Percentiles rank a stretch among this genome's conserved stretches.
phyloP scores from a whole-genome alignment of 2,888 invertebrate genomes.

The Apotomis capreana region DNA sequence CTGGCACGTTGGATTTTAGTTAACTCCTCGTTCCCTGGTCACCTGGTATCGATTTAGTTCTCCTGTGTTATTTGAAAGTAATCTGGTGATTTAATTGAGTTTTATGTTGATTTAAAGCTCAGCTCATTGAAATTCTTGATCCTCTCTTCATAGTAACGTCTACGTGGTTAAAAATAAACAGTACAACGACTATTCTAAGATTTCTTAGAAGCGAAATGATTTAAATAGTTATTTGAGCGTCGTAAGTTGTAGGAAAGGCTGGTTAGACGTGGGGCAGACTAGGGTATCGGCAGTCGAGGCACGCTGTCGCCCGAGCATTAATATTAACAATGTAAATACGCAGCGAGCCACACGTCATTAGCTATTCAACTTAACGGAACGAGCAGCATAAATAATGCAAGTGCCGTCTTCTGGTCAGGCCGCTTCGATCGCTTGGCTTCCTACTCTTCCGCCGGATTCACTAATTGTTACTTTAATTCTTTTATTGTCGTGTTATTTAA shows the following conservation, averaged over 20 bases:
- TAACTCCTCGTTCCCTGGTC: slow-evolving; percentile 32
- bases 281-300: slow-evolving; percentile 47
- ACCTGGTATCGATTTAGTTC: slow-evolving; percentile 26
- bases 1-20: slow-evolving; percentile 31
- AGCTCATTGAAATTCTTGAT: slow-evolving; percentile 34
- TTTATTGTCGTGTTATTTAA: slow-evolving; percentile 63
- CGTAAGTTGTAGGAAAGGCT: slow-evolving; percentile 34
- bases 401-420: slow-evolving; percentile 57
- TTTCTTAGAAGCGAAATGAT: slow-evolving; percentile 38
- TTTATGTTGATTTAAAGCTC: slow-evolving; percentile 11
- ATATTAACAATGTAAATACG: slow-evolving; percentile 63
- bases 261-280: slow-evolving; percentile 47
- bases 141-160: slow-evolving; percentile 14
- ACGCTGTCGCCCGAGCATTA: slow-evolving; percentile 52
- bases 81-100: slow-evolving; percentile 29
- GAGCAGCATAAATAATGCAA: slow-evolving; percentile 69
- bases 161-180: slow-evolving; percentile 32
- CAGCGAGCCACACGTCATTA: slow-evolving; percentile 64
- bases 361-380: slow-evolving; percentile 78
- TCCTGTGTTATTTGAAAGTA: slow-evolving; percentile 23
- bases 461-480: slow-evolving; percentile 64
- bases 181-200: slow-evolving; percentile 34
- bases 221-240: slow-evolving; percentile 40
- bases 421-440: slow-evolving; percentile 49
- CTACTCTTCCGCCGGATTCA: slow-evolving; percentile 58